Evolutionary conservation across 2,888 invertebrate genomes (phyloP).

Genomic region (Allophyes oxyacanthae): DNA sequence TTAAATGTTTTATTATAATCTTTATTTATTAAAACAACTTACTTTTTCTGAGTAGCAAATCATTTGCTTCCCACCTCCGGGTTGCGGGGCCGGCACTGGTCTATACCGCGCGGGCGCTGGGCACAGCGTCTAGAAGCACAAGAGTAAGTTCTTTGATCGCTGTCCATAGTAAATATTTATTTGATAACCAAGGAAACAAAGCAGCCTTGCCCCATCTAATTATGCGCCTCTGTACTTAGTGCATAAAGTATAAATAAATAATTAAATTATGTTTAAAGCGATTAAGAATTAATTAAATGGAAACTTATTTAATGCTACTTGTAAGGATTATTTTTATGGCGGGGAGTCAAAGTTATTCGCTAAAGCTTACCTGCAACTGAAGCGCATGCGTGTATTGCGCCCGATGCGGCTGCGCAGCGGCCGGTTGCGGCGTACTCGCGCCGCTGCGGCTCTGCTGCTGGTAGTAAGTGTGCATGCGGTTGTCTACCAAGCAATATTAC

Average conservation of each 20-base stretch:
- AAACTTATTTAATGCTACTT: too few species aligned
- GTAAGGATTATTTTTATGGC: too few species aligned
- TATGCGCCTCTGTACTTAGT: too few species aligned
- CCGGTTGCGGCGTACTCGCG: constrained; percentile 67
- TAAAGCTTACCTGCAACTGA: constrained; percentile 72
- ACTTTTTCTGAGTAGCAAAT: constrained; percentile 88
- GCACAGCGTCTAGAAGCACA: constrained; percentile 73
- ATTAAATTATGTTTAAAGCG: too few species aligned
- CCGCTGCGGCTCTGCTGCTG: constrained; percentile 69
- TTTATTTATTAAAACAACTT: too few species aligned
- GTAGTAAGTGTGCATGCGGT: constrained; percentile 69
- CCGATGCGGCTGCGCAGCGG: constrained; percentile 69
- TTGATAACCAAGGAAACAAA: too few species aligned
- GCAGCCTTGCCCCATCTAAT: too few species aligned
- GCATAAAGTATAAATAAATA: too few species aligned
- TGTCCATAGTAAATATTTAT: too few species aligned
- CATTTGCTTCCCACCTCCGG: constrained; percentile 86
- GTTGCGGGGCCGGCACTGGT: constrained; percentile 80
- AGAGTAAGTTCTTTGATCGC: neutral
- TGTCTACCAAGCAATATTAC: constrained; percentile 55
- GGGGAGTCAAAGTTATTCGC: too few species aligned
- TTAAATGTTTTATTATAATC: too few species aligned
- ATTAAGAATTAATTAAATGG: too few species aligned
- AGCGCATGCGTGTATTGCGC: constrained; percentile 79
- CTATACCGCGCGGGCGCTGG: constrained; percentile 82